phyloP scores from a whole-genome alignment of 1,140 invertebrate genomes.

The Drosophila ogumai region DNA sequence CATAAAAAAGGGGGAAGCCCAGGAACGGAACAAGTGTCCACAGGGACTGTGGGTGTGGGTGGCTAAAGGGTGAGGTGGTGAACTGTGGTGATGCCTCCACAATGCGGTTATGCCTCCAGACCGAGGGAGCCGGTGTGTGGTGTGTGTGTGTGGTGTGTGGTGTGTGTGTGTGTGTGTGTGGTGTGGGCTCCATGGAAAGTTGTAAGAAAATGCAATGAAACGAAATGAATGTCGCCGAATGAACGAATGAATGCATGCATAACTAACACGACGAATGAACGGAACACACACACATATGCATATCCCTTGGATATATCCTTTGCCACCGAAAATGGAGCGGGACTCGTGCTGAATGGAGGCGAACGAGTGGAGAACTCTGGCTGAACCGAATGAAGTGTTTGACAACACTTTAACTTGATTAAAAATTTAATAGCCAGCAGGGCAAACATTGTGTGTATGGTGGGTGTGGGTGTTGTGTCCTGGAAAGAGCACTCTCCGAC shows the following conservation, averaged over 20 bases:
- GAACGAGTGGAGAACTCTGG: constrained; percentile 10
- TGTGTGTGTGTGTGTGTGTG: not conserved
- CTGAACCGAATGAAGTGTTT: constrained; percentile 77
- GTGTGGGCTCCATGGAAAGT: constrained; percentile 31
- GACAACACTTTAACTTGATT: constrained; percentile 83
- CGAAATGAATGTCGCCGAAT: constrained; percentile 79
- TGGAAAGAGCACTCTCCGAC: not conserved
- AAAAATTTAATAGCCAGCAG: constrained; percentile 80
- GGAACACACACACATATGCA: not conserved
- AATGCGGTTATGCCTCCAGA: constrained; percentile 56
- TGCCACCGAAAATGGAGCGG: constrained; percentile 19
- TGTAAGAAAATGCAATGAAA: constrained; percentile 76
- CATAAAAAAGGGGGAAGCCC: constrained; percentile 25
- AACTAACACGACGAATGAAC: constrained; percentile 63
- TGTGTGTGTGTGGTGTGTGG: not conserved
- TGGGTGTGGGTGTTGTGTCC: not conserved
- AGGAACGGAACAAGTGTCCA: constrained; percentile 33
- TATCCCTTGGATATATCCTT: constrained; percentile 18
- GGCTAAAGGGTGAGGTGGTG: not conserved
- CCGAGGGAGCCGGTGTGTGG: not conserved
- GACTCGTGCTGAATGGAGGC: constrained; percentile 1
- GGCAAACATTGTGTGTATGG: constrained; percentile 56
- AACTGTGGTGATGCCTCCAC: constrained; percentile 27
- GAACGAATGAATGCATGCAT: constrained; percentile 72
- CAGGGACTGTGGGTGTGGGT: constrained; percentile 24